Conservation (phyloP, 2,113 vertebrate genomes). For the Larimichthys polyactis region DNA sequence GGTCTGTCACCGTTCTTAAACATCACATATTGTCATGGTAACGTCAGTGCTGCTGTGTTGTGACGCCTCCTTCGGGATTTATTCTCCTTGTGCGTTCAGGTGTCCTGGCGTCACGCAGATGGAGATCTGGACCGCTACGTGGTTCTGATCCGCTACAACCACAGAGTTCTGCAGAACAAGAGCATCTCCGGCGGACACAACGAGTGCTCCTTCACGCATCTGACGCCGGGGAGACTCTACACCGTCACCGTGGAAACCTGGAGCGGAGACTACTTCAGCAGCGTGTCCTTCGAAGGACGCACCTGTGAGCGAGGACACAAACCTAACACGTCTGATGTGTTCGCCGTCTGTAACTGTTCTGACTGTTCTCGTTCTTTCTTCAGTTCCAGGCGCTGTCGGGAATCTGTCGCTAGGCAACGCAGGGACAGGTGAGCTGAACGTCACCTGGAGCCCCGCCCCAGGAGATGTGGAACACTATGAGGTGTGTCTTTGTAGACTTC, state of each 20-base stretch:
- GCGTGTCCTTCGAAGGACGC: slow-evolving; percentile 88
- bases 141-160: slow-evolving; percentile 92
- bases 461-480: slow-evolving; percentile 96
- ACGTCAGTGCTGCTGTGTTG: too few relatives aligned
- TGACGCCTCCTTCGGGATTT: too few relatives aligned
- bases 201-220: slow-evolving; percentile 89
- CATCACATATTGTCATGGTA: too few relatives aligned
- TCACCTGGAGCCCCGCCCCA: slow-evolving; percentile 90
- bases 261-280: slow-evolving; percentile 91
- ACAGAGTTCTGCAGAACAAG: slow-evolving; percentile 88
- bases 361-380: slow-evolving; percentile 2
- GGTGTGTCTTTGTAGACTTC: slow-evolving; percentile 77
- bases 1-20: slow-evolving; percentile 25
- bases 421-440: slow-evolving; percentile 85
- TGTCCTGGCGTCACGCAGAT: slow-evolving; percentile 91
- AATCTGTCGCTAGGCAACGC: slow-evolving; percentile 84
- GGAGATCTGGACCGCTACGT: slow-evolving; percentile 93
- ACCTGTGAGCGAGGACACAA: slow-evolving; percentile 87
- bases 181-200: slow-evolving; percentile 86
- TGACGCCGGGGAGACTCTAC: slow-evolving; percentile 93
- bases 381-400: slow-evolving; percentile 91
- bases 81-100: slow-evolving; percentile 58
- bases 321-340: background rate
- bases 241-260: slow-evolving; percentile 91
- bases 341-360: too few relatives aligned